Evolutionary conservation across 92 coral and sea anemone genomes (phyloP).

Genomic region (Porites lobata): DNA sequence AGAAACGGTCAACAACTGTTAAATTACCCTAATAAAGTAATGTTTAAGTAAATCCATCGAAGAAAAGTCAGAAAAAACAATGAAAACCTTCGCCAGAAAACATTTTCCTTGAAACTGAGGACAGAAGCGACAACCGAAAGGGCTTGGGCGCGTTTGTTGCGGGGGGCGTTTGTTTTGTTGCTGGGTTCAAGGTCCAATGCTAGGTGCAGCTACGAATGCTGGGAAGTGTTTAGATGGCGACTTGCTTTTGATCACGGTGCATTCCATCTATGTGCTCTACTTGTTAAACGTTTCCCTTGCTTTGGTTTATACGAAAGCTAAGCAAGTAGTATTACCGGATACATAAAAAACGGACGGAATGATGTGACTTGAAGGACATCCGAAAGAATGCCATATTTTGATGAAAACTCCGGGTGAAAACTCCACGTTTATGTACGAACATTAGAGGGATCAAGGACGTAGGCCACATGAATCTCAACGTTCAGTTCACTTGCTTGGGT

Average conservation of each 20-base stretch:
- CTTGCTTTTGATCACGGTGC: too few relatives aligned
- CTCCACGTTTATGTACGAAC: background rate
- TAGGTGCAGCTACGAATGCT: background rate
- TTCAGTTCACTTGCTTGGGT: slow-evolving; percentile 30
- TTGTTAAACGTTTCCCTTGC: background rate
- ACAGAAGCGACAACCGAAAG: too few relatives aligned
- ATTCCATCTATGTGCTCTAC: too few relatives aligned
- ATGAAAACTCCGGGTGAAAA: background rate
- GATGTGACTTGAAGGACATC: background rate
- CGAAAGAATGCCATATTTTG: background rate
- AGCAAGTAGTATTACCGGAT: background rate
- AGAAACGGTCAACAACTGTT: too few relatives aligned
- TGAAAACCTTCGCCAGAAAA: too few relatives aligned
- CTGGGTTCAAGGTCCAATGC: background rate
- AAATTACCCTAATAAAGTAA: too few relatives aligned
- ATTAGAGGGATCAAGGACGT: background rate
- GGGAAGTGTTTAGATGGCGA: slow-evolving; percentile 14
- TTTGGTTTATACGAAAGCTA: background rate
- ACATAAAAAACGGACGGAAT: background rate
- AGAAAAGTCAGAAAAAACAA: too few relatives aligned
- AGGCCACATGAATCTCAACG: slow-evolving; percentile 19
- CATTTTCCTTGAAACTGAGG: too few relatives aligned
- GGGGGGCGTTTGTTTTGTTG: too few relatives aligned
- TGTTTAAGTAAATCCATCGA: too few relatives aligned
- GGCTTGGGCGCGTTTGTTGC: too few relatives aligned